Base-by-base conservation (phyloP, 2,888 invertebrate species). In the Drosophila limbata region DNA sequence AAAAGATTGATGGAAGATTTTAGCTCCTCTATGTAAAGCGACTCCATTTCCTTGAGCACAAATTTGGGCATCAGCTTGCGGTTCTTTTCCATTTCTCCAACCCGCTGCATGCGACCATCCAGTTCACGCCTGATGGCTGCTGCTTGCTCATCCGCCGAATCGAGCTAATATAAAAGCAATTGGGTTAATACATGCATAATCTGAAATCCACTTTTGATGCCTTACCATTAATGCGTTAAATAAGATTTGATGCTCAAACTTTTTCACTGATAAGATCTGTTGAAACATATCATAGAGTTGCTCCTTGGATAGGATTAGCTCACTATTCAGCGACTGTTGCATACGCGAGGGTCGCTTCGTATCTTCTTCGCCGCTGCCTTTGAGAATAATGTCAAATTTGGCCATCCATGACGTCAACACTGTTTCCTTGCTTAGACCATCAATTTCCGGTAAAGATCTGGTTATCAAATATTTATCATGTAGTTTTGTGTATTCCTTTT, bases 221-320 rank as follows among this genome's bases (percentile, higher is more conserved):
- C 37, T 37, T 37, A 97, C 97, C 96, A 98, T 96, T 92, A 99
- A 95, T 81, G 99, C 99, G 94, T 99, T 99, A 94, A 98, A 99
- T 70, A 99, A 95, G 89, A 99, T 95, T 94, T 99, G 99, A 93
- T 99, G 99, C 93, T 99, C 99, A 93, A 99, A 99, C 93, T 99
- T 99, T 94, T 99, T 99, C 60, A 99, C 97, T 60, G 97, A 97
- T 72, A 99, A 94, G 84, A 99, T 98, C 93, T 99, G 99, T 93
- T 99, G 99, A 93, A 99, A 99, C 98, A 99, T 99, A 93, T 99
- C 99, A 93, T 98, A 99, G 11, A 99, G 95, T 92, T 99, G 99
- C 92, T 99, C 99, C 93, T 99, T 99, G 88, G 98, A 98, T 82
- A 99, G 95, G 91, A 99, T 98, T 84, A 97, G 94, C 93, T 99